phyloP scores from a whole-genome alignment of 2,797 vertebrate genomes.

The Rhinichthys osculus region DNA sequence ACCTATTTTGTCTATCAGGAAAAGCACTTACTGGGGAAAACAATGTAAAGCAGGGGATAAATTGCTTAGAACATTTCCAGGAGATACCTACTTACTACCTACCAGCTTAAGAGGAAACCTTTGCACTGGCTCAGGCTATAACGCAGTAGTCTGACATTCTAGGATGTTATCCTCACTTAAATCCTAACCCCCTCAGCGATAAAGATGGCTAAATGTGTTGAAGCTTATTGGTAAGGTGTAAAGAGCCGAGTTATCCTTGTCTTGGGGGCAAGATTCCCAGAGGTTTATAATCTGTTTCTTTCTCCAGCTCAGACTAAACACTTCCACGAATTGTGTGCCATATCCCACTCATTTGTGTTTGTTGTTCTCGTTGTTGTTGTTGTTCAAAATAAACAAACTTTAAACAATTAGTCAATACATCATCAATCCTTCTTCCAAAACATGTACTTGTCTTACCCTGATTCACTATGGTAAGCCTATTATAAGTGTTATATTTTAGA shows the following conservation, averaged over 20 bases:
- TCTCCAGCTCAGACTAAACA: constrained; percentile 6
- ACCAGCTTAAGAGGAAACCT: constrained; percentile 10
- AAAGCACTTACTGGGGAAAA: constrained; percentile 8
- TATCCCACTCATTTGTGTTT: neutral
- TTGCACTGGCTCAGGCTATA: constrained; percentile 15
- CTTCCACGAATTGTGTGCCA: constrained; percentile 16
- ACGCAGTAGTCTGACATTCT: constrained; percentile 9
- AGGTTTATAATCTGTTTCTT: constrained; percentile 33
- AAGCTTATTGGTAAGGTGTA: constrained; percentile 39
- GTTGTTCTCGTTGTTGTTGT: neutral
- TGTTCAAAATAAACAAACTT: neutral
- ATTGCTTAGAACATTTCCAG: neutral
- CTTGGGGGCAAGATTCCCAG: neutral
- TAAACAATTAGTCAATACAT: neutral
- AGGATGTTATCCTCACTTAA: constrained; percentile 33
- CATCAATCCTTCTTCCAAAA: neutral
- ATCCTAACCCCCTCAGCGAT: constrained; percentile 11
- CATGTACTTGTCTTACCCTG: neutral
- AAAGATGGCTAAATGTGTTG: constrained; percentile 46
- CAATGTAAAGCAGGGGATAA: constrained; percentile 7
- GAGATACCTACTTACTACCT: constrained; percentile 8
- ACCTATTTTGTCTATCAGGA: neutral
- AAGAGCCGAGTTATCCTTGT: constrained; percentile 5
- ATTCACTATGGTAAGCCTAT: no score
- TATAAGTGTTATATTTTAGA: no score